A percentile compares a stretch with the other conserved stretches of the same genome.
Evolutionary conservation across 2,888 invertebrate species (phyloP).

Genomic region (Salpingus planirostris): DNA sequence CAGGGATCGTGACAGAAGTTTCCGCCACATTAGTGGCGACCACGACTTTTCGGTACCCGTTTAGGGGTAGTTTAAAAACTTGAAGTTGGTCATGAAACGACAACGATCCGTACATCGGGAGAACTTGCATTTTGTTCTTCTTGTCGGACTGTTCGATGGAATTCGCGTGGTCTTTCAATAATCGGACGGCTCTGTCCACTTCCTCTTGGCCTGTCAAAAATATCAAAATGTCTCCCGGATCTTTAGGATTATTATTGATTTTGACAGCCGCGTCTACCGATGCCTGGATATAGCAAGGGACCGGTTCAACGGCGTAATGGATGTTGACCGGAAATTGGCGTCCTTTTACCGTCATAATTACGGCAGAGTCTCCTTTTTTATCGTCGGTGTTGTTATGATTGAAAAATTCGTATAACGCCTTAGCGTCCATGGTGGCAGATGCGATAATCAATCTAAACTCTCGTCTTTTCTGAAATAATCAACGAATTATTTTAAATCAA

Average conservation of each 20-base stretch:
- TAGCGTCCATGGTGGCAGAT: conserved; percentile 93
- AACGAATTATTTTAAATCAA: conserved; percentile 5
- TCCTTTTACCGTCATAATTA: conserved; percentile 82
- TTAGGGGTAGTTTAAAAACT: conserved; percentile 65
- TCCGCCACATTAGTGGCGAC: conserved; percentile 96
- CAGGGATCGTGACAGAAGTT: conserved; percentile 90
- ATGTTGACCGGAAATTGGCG: conserved; percentile 80
- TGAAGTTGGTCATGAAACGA: conserved; percentile 70
- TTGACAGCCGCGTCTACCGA: conserved; percentile 82
- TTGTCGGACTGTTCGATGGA: conserved; percentile 44
- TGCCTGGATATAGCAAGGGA: conserved; percentile 81
- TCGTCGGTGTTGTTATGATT: conserved; percentile 45
- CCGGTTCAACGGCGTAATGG: conserved; percentile 75
- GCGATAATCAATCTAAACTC: conserved; percentile 79
- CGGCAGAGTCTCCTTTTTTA: conserved; percentile 55
- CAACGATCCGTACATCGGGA: conserved; percentile 91
- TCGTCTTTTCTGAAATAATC: conserved; percentile 35
- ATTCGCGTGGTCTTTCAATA: conserved; percentile 54
- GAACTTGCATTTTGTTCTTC: conserved; percentile 52
- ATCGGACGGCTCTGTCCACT: conserved; percentile 66
- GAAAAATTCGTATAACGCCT: conserved; percentile 73
- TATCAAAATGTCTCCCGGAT: conserved; percentile 79
- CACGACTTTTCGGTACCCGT: conserved; percentile 77
- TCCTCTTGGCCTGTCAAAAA: conserved; percentile 94
- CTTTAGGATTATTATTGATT: conserved; percentile 70